Conservation (phyloP, 2,113 vertebrate genomes). For the Herpailurus yagouaroundi region DNA sequence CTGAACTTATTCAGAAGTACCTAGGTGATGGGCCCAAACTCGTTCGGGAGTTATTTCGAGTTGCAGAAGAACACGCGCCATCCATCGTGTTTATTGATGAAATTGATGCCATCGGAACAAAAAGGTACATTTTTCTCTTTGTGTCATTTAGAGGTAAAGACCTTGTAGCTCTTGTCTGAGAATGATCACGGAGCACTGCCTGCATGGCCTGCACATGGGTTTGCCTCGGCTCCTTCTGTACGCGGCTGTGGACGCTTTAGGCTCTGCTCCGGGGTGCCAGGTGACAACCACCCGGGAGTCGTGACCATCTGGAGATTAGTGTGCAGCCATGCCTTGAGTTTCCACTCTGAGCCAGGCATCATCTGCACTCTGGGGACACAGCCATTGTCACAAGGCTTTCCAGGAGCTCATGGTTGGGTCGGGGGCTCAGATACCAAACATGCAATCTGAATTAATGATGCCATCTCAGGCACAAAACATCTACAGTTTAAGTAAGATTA, state of each 20-base stretch:
- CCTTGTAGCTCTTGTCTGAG: not conserved
- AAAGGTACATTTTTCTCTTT: conserved; percentile 87
- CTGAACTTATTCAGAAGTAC: conserved; percentile 99
- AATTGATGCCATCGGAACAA: conserved; percentile 98
- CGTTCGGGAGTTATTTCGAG: conserved; percentile 95
- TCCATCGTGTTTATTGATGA: conserved; percentile 99
- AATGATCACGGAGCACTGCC: accelerated
- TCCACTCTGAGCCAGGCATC: not conserved
- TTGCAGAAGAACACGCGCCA: conserved; percentile 96
- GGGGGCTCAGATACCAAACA: not conserved
- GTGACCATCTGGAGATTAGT: not conserved
- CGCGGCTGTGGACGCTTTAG: accelerated
- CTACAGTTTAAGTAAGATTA: not conserved
- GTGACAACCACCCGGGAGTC: not conserved
- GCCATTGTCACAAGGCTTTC: not conserved
- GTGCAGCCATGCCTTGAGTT: not conserved
- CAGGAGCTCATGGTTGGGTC: not conserved
- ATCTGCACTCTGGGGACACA: no score
- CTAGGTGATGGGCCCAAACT: conserved; percentile 97
- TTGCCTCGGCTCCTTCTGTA: not conserved
- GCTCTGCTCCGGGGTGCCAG: not conserved
- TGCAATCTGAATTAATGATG: not conserved
- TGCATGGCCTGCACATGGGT: accelerated
- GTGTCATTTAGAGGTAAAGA: not conserved
- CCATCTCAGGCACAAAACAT: not conserved